Conservation (phyloP, 2,113 vertebrate species). For the Serinus canaria region DNA sequence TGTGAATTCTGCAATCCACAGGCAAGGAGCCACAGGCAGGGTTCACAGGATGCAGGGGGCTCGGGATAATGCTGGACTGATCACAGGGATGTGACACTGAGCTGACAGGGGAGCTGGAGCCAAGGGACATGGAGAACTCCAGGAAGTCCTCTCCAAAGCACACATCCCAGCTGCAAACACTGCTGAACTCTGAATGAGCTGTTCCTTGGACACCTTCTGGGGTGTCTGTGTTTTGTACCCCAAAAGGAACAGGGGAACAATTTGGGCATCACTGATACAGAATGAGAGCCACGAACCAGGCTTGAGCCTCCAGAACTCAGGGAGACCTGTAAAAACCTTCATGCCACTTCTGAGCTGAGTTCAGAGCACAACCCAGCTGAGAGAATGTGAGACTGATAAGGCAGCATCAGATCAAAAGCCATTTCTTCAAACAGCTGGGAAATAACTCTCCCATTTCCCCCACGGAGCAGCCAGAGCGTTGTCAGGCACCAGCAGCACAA, state of each 20-base stretch:
- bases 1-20: neutral
- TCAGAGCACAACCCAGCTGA: neutral
- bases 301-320: neutral
- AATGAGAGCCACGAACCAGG: fast-evolving
- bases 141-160: neutral
- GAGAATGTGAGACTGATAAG: neutral
- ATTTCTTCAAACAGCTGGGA: neutral
- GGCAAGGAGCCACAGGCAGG: neutral
- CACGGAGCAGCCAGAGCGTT: fast-evolving
- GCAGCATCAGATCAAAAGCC: neutral
- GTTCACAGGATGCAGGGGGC: neutral
- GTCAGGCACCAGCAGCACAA: neutral
- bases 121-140: neutral
- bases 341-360: neutral
- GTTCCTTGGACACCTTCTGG: neutral
- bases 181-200: neutral
- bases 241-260: neutral
- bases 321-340: neutral
- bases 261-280: neutral
- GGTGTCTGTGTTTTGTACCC: neutral
- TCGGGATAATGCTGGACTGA: neutral
- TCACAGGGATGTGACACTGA: neutral
- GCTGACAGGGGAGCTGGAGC: neutral
- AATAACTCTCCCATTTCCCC: neutral
- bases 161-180: neutral